These are phyloP conservation scores for Patella depressa DNA, from an alignment of 2,888 invertebrate genomes.

Conservation along the genomic window DNA sequence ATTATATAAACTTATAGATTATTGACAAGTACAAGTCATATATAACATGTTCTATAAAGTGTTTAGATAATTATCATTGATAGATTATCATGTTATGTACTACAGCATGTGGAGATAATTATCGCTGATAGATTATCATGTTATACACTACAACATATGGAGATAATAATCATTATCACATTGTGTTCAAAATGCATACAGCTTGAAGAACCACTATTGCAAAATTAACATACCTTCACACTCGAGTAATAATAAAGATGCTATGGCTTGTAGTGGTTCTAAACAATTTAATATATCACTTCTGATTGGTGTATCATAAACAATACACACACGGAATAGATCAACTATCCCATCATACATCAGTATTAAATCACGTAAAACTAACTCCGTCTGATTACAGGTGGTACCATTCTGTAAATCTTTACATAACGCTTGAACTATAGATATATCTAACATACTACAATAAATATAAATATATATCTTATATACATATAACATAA, in stretches of 20 bases:
- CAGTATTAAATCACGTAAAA: constrained; percentile 60
- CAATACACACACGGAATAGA: constrained; percentile 52
- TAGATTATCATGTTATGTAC: too few relatives aligned
- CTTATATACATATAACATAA: too few relatives aligned
- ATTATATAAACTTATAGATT: constrained; percentile 14
- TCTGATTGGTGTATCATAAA: constrained; percentile 53
- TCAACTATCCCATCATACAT: constrained; percentile 57
- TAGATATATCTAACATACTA: constrained; percentile 59
- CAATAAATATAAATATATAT: constrained; percentile 16
- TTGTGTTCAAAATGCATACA: too few relatives aligned
- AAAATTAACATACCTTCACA: constrained; percentile 47
- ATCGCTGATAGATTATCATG: too few relatives aligned
- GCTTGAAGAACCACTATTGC: too few relatives aligned
- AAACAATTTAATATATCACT: constrained; percentile 53
- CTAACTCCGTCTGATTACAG: constrained; percentile 50
- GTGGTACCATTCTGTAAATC: constrained; percentile 45
- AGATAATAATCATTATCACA: too few relatives aligned
- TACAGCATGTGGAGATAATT: too few relatives aligned
- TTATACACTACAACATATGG: too few relatives aligned
- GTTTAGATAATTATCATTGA: too few relatives aligned
- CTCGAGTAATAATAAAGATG: constrained; percentile 56
- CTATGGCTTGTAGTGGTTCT: constrained; percentile 52
- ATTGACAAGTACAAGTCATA: too few relatives aligned
- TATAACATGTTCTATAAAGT: too few relatives aligned
- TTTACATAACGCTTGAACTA: constrained; percentile 54